Evolutionary conservation across 37 sponge, comb jelly and placozoan species (phyloP).

Genomic region (Crambe crambe): DNA sequence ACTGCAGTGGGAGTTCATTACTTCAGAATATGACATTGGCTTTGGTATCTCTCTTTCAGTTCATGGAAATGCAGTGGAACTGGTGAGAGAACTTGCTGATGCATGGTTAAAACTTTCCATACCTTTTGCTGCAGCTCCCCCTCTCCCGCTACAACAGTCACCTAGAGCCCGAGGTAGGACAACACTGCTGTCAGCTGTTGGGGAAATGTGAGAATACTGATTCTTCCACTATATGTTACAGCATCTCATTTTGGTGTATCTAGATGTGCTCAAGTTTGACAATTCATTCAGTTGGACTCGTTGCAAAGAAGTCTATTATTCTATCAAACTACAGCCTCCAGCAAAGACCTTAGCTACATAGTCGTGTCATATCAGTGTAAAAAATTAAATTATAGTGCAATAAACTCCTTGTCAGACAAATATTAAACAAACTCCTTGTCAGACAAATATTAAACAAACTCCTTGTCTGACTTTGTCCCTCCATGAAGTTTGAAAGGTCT

Average conservation of each 20-base stretch:
- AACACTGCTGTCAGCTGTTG: conserved; percentile 38
- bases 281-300: conserved; percentile 82
- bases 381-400: too few relatives aligned
- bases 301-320: conserved; percentile 72
- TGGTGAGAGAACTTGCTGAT: too few relatives aligned
- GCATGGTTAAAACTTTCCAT: too few relatives aligned
- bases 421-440: too few relatives aligned
- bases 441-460: not conserved
- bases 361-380: too few relatives aligned
- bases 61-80: too few relatives aligned
- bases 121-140: too few relatives aligned
- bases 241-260: conserved; percentile 73
- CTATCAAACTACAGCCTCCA: conserved; percentile 50
- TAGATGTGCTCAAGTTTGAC: conserved; percentile 86
- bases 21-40: conserved; percentile 76
- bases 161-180: conserved; percentile 59
- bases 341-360: too few relatives aligned
- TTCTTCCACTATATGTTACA: conserved; percentile 54
- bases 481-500: not conserved
- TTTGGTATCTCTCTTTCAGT: conserved; percentile 71
- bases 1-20: conserved; percentile 72
- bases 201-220: conserved; percentile 87
- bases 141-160: conserved; percentile 54
- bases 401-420: not conserved
- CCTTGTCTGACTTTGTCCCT: not conserved